A percentile compares a stretch with the other conserved stretches of the same genome.
Conservation (phyloP, 2,797 vertebrate species). For the Eurystomus glaucurus region DNA sequence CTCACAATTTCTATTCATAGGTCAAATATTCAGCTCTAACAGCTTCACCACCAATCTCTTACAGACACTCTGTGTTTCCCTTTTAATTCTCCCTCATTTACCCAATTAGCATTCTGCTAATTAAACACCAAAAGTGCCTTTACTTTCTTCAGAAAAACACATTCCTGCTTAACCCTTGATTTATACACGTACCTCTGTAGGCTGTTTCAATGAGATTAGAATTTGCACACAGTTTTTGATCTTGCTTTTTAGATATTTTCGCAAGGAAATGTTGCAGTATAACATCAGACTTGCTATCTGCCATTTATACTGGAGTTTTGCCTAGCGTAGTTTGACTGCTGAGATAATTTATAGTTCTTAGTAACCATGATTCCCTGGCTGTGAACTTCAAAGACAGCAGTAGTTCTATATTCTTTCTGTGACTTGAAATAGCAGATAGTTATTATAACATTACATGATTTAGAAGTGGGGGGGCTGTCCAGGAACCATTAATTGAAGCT, state of each 20-base stretch:
- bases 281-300: not conserved
- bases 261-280: not conserved
- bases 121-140: conserved; percentile 23
- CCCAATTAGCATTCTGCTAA: conserved; percentile 56
- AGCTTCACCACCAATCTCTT: not conserved
- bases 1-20: conserved; percentile 9
- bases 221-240: not conserved
- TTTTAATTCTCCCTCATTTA: conserved; percentile 54
- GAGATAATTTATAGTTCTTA: conserved; percentile 59
- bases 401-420: conserved; percentile 48
- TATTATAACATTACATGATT: conserved; percentile 18
- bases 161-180: conserved; percentile 28
- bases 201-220: conserved; percentile 41
- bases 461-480: not conserved
- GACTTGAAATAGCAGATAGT: conserved; percentile 4
- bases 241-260: not conserved
- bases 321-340: conserved; percentile 7
- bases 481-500: conserved; percentile 11
- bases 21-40: not conserved
- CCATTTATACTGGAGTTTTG: not conserved
- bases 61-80: not conserved
- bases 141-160: conserved; percentile 33
- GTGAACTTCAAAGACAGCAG: conserved; percentile 51
- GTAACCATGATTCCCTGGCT: conserved; percentile 13
- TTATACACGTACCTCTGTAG: conserved; percentile 24